Evolutionary conservation across 2,888 invertebrate species (phyloP), one percentile per base, ranked within the genome.

Genomic region (Drosophila picticornis): DNA sequence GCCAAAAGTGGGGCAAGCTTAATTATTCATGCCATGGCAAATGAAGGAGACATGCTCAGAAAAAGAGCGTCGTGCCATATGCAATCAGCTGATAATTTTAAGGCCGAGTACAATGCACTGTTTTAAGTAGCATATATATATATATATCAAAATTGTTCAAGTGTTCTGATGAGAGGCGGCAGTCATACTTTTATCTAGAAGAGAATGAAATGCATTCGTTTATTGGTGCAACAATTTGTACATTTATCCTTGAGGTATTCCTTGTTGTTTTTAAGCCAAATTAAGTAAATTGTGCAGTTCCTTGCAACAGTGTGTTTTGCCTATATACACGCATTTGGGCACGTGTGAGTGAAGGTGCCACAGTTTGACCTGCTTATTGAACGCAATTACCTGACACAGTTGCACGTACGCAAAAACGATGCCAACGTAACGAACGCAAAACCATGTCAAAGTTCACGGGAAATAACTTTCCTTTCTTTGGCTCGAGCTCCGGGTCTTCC

Each of bases 381-480:
- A 85, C 84, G 84, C 88, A 85, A 85, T 85, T 88, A 85, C 82
- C 85, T 88, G 86, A 77, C 88, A 88, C 72, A 88, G 74, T 88
- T 84, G 70, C 40, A 58, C 36, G 50, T 38, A 68, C 56, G 52
- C 70, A 66, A 57, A 72, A 84, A 84, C 70, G 83, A 83, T 85
- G 84, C 80, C 85, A 88, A 84, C 71, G 87, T 64, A 75, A 71
- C 75, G 70, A 55, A 67, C 51, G 38, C 36, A 43, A 53, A 84
- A 87, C 78, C 69, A 76, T 79, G 84, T 83, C 88, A 84, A 84
- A 84, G 88, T 87, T 84, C 84, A 84, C 58, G 65, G 57, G 59
- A 78, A 25, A 65, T 65, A 78, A 78, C 68, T 78, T 78, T 72
- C 72, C 48, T 58, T 72, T 68, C 57, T 36, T 56, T 62, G 52